Conservation (phyloP, 2,797 vertebrate species). For the Eospalax fontanierii region DNA sequence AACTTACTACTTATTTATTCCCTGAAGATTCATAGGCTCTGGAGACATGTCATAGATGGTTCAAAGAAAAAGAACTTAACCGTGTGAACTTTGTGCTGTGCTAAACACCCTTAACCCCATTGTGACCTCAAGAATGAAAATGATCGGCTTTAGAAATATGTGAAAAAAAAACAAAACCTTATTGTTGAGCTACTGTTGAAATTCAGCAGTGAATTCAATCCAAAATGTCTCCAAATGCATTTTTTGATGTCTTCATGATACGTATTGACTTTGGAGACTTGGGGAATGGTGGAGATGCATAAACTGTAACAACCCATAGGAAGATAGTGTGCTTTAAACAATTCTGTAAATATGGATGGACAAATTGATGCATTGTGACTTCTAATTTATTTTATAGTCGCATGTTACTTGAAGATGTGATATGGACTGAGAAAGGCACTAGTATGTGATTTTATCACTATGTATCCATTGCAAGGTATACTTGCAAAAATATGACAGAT, state of each 20-base stretch:
- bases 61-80: slow-evolving; percentile 48
- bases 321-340: neutral
- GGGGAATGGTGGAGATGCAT: neutral
- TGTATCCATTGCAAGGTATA: neutral
- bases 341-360: neutral
- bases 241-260: slow-evolving; percentile 49
- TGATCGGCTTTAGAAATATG: neutral
- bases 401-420: neutral
- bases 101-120: neutral
- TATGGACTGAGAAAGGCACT: neutral
- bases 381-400: neutral
- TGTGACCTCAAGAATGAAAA: neutral
- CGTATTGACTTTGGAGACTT: slow-evolving; percentile 2
- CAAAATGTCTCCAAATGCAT: slow-evolving; percentile 10
- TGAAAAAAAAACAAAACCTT: slow-evolving; percentile 35
- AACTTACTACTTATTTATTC: slow-evolving; percentile 21
- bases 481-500: neutral
- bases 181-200: slow-evolving; percentile 12
- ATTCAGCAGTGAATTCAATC: slow-evolving; percentile 6
- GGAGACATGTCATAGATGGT: neutral
- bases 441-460: neutral
- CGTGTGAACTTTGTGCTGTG: neutral
- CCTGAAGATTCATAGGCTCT: slow-evolving; percentile 21
- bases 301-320: neutral
- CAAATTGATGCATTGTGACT: neutral